A percentile compares a stretch with the other conserved stretches of the same genome.
Evolutionary conservation across 2,888 invertebrate genomes (phyloP).

Genomic region (Ophraella communa): DNA sequence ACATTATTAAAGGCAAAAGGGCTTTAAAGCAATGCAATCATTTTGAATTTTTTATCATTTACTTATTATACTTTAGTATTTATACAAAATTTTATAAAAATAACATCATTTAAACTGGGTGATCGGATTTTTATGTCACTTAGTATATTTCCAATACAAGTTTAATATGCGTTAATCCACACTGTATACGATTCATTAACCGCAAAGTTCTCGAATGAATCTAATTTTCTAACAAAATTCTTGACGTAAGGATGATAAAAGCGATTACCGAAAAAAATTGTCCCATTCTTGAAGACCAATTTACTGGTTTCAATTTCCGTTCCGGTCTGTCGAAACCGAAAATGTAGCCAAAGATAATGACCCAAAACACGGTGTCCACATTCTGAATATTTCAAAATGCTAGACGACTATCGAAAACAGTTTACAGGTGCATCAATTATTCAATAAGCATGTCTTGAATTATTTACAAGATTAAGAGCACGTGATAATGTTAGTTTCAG

Average conservation of each 20-base stretch:
- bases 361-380: background rate
- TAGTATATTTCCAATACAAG: no score
- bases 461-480: background rate
- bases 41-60: no score
- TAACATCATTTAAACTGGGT: no score
- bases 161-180: background rate
- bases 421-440: background rate
- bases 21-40: no score
- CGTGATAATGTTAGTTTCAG: background rate
- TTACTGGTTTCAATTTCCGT: constrained; percentile 16
- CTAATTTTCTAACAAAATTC: background rate
- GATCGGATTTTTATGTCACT: no score
- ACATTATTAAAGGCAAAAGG: no score
- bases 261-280: background rate
- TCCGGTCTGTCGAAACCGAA: constrained; percentile 20
- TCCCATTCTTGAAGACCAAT: constrained; percentile 11
- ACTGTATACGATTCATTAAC: background rate
- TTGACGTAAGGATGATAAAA: background rate
- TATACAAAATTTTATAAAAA: no score
- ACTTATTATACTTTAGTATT: no score
- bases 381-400: constrained; percentile 5
- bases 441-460: background rate
- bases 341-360: background rate
- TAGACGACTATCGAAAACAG: background rate
- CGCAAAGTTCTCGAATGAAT: background rate